phyloP scores from a whole-genome alignment of 2,797 vertebrate species.

The Amazona finschi region DNA sequence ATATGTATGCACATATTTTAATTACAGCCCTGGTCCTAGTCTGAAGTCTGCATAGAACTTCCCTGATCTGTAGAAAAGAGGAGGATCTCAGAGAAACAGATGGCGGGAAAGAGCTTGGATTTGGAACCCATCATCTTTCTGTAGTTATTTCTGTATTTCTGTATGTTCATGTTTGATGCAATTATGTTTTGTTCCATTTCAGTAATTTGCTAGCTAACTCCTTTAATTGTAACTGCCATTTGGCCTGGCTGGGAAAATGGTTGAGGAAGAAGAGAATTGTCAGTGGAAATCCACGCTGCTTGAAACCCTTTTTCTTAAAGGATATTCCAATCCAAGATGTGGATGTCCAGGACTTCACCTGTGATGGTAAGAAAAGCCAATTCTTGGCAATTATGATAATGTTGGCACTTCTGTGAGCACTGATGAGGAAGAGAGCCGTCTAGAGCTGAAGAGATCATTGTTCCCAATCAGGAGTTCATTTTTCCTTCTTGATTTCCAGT shows the following conservation, averaged over 20 bases:
- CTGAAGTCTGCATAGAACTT: neutral
- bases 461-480: neutral
- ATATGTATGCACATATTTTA: neutral
- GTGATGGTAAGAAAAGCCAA: slow-evolving; percentile 82
- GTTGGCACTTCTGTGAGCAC: neutral
- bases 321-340: slow-evolving; percentile 99
- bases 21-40: neutral
- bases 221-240: slow-evolving; percentile 95
- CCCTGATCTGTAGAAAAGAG: neutral
- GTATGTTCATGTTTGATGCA: neutral
- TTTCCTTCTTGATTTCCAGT: neutral
- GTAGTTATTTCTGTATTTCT: neutral
- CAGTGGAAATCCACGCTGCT: slow-evolving; percentile 96
- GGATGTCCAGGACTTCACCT: slow-evolving; percentile 93
- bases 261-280: slow-evolving; percentile 93
- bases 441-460: neutral
- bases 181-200: slow-evolving; percentile 23
- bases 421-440: neutral
- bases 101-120: neutral
- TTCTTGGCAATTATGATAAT: neutral
- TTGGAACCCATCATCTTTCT: neutral
- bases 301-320: slow-evolving; percentile 94
- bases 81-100: neutral
- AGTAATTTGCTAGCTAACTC: slow-evolving; percentile 98
- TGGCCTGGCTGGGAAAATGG: slow-evolving; percentile 97